Conservation (phyloP, 2,797 vertebrate genomes). For the Champsocephalus esox region DNA sequence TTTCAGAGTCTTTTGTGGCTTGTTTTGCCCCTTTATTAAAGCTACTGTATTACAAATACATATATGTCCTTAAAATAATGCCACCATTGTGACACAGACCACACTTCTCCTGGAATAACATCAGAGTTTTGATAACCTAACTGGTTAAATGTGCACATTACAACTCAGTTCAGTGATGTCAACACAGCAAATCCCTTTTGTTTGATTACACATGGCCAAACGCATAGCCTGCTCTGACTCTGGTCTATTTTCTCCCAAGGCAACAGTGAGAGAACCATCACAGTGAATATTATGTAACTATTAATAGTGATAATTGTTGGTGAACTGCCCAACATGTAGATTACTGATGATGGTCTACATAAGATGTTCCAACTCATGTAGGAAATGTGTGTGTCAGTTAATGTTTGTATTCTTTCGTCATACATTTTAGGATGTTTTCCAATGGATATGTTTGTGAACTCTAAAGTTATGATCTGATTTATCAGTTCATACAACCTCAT, state of each 20-base stretch:
- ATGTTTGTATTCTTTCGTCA: constrained; percentile 24
- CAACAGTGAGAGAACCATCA: not conserved
- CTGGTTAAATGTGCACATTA: constrained; percentile 39
- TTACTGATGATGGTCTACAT: constrained; percentile 28
- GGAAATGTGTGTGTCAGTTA: constrained; percentile 19
- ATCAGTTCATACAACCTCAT: constrained; percentile 7
- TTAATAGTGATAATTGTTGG: constrained; percentile 27
- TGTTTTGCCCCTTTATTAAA: constrained; percentile 18
- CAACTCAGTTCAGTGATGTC: constrained; percentile 34
- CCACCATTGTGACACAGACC: constrained; percentile 8
- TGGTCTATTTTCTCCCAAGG: not conserved
- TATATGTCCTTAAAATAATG: constrained; percentile 8
- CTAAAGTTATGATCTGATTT: not conserved
- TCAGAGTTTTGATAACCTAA: constrained; percentile 15
- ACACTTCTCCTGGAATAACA: constrained; percentile 17
- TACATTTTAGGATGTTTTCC: constrained; percentile 16
- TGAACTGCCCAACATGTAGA: constrained; percentile 40
- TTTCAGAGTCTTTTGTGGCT: constrained; percentile 30
- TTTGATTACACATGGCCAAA: constrained; percentile 18
- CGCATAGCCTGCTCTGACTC: not conserved
- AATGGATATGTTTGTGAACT: constrained; percentile 20
- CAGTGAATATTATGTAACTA: constrained; percentile 1
- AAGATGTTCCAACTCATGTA: constrained; percentile 6
- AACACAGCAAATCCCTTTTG: not conserved
- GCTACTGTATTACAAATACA: constrained; percentile 10